These are phyloP conservation scores for Carapus acus DNA, from an alignment of 2,797 vertebrate species.

Conservation along the genomic window DNA sequence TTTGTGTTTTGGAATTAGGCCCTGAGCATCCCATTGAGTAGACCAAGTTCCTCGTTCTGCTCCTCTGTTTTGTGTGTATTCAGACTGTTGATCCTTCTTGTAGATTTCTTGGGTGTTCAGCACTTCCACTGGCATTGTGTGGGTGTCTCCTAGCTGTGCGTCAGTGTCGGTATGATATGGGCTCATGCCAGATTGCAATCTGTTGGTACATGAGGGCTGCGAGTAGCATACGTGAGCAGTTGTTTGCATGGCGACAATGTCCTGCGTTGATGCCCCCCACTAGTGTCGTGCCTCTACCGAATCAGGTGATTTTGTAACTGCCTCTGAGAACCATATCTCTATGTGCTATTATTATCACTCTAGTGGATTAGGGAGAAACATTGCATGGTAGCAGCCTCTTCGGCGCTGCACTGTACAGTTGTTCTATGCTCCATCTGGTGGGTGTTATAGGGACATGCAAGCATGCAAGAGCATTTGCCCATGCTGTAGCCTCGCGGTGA, in stretches of 20 bases:
- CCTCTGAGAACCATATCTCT: slow-evolving; percentile 7
- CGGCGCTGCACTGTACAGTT: slow-evolving; percentile 14
- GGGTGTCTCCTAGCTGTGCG: slow-evolving; percentile 52
- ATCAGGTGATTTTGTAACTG: slow-evolving; percentile 29
- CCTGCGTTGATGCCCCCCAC: slow-evolving; percentile 53
- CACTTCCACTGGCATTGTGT: slow-evolving; percentile 27
- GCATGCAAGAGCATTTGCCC: slow-evolving; percentile 1
- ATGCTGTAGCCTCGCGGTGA: too few species aligned
- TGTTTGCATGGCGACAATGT: slow-evolving; percentile 64
- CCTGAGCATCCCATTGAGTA: slow-evolving; percentile 7
- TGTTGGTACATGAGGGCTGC: slow-evolving; percentile 68
- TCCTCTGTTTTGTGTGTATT: slow-evolving; percentile 1
- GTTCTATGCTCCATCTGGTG: slow-evolving; percentile 52
- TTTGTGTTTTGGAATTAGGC: neutral
- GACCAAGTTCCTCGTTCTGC: slow-evolving; percentile 1
- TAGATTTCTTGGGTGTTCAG: slow-evolving; percentile 41
- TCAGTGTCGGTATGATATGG: slow-evolving; percentile 61
- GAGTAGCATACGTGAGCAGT: slow-evolving; percentile 65
- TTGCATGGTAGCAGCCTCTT: slow-evolving; percentile 18
- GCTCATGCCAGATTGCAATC: slow-evolving; percentile 71
- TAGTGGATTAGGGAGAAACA: slow-evolving; percentile 13
- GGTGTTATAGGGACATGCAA: slow-evolving; percentile 25
- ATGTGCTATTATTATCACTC: slow-evolving; percentile 10
- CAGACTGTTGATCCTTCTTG: slow-evolving; percentile 32
- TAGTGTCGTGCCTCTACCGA: slow-evolving; percentile 20